These are phyloP conservation scores for Lochmaea capreae DNA, from an alignment of 2,888 invertebrate species.

Conservation along the genomic window DNA sequence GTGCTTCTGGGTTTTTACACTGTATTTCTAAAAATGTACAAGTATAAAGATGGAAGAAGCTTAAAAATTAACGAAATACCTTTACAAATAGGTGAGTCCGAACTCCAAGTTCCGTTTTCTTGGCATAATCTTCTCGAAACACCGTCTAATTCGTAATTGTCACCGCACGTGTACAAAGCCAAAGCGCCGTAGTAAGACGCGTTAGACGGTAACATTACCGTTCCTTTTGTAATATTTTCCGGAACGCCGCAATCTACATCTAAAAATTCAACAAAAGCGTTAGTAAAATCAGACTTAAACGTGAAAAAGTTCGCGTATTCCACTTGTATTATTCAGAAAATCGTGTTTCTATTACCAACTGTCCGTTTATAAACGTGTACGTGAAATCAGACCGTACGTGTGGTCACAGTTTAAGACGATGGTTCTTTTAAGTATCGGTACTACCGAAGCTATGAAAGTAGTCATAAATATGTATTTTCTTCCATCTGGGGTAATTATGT, in stretches of 20 bases:
- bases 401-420: no score
- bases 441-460: no score
- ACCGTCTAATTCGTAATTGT: conserved; percentile 84
- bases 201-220: conserved; percentile 84
- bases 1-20: conserved; percentile 77
- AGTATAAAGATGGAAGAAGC: background rate
- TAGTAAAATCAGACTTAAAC: no score
- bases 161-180: conserved; percentile 85
- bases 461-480: no score
- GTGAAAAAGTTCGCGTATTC: no score
- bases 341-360: no score
- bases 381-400: no score
- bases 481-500: no score
- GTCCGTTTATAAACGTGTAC: no score
- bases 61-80: conserved; percentile 66
- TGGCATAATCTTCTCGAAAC: conserved; percentile 85
- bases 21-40: conserved; percentile 74
- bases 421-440: no score
- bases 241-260: conserved; percentile 90
- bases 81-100: conserved; percentile 83
- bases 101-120: conserved; percentile 92
- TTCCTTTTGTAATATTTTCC: conserved; percentile 77
- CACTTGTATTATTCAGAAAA: no score
- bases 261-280: conserved; percentile 57
- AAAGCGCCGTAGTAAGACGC: conserved; percentile 90